Percentiles rank a stretch among this genome's conserved stretches.
These are phyloP conservation scores for Globodera ellingtonae DNA, from an alignment of 1,140 invertebrate species.

Conservation along the genomic window DNA sequence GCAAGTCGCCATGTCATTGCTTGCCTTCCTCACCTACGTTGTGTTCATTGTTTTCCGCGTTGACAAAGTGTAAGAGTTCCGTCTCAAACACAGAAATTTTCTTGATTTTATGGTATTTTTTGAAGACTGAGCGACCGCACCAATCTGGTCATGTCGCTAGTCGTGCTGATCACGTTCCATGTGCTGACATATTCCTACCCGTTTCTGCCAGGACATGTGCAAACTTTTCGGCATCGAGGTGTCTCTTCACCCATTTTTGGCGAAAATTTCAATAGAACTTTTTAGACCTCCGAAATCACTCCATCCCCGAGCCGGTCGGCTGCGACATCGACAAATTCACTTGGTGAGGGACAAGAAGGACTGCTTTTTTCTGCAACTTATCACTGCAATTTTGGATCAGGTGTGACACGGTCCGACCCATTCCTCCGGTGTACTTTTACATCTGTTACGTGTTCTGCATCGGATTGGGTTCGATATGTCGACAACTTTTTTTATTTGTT, in stretches of 20 bases:
- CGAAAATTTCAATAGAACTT: not conserved
- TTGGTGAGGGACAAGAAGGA: not conserved
- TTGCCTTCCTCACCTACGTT: conserved; percentile 41
- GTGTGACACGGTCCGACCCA: conserved; percentile 15
- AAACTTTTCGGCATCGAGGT: conserved; percentile 32
- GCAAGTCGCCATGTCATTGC: conserved; percentile 39
- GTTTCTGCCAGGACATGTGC: conserved; percentile 34
- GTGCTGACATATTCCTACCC: conserved; percentile 42
- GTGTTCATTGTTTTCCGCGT: conserved; percentile 45
- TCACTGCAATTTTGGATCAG: not conserved
- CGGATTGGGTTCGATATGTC: conserved; percentile 20
- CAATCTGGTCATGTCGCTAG: conserved; percentile 31
- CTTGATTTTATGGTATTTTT: conserved; percentile 17
- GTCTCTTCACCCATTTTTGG: not conserved
- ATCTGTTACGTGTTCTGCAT: conserved; percentile 42
- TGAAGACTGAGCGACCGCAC: conserved; percentile 32
- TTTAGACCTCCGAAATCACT: conserved; percentile 21
- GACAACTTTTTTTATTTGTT: not conserved
- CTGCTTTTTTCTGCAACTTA: not conserved
- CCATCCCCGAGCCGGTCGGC: conserved; percentile 31
- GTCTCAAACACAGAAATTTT: not conserved
- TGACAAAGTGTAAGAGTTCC: conserved; percentile 37
- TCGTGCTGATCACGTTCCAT: conserved; percentile 35
- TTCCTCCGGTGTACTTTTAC: conserved; percentile 32
- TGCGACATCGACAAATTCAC: conserved; percentile 36